Evolutionary conservation across 2,888 invertebrate genomes (phyloP).

Genomic region (Melipona beecheii): DNA sequence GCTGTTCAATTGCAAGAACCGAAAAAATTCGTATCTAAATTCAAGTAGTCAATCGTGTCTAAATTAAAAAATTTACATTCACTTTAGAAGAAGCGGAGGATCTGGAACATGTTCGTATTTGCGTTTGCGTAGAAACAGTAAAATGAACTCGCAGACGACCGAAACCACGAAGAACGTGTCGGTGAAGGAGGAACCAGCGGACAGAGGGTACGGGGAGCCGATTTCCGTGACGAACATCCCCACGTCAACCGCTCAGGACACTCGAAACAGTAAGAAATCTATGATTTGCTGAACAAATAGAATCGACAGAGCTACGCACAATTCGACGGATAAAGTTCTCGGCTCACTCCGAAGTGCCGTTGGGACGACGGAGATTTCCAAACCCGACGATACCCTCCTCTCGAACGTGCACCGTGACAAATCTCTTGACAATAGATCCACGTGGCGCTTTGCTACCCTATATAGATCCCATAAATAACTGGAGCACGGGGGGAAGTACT

Average conservation of each 20-base stretch:
- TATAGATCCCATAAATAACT: slow-evolving; percentile 73
- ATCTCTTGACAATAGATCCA: slow-evolving; percentile 74
- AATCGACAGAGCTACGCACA: background rate
- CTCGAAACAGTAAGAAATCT: slow-evolving; percentile 69
- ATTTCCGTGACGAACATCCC: slow-evolving; percentile 69
- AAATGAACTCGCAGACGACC: slow-evolving; percentile 62
- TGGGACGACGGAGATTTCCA: slow-evolving; percentile 18
- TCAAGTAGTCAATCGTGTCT: too few relatives aligned
- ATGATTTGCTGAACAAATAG: background rate
- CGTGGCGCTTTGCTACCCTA: slow-evolving; percentile 67
- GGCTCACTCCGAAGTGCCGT: background rate
- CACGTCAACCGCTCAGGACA: slow-evolving; percentile 69
- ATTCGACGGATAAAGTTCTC: background rate
- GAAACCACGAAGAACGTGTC: slow-evolving; percentile 74
- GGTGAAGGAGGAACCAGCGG: slow-evolving; percentile 78
- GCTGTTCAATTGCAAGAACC: background rate
- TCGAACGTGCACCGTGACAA: slow-evolving; percentile 74
- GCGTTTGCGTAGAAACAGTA: slow-evolving; percentile 55
- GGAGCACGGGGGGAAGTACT: slow-evolving; percentile 59
- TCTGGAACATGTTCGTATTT: background rate
- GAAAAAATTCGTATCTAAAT: background rate
- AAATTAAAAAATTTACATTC: too few relatives aligned
- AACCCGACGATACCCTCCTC: slow-evolving; percentile 51
- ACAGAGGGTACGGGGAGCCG: slow-evolving; percentile 76
- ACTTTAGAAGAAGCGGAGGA: too few relatives aligned